Evolutionary conservation across 1,140 invertebrate genomes (phyloP), one percentile per base, ranked within the genome.

Genomic region (Drosophila triauraria): DNA sequence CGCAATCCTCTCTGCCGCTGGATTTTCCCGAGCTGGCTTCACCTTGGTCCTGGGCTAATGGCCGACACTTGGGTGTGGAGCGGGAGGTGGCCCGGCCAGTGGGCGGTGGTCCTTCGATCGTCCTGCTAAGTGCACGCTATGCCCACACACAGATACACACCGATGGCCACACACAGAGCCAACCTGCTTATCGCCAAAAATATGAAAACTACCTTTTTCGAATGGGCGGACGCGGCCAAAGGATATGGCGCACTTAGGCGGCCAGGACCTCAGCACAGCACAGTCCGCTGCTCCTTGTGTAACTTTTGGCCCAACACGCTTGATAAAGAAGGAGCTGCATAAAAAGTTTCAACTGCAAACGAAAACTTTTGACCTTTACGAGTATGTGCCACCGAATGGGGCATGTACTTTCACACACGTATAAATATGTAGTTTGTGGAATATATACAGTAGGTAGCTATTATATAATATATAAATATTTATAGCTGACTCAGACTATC

Each of bases 311-410:
- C 32, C 62, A 87, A 71, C 78, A 86, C 83, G 70, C 78, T 75
- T 86, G 79, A 87, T 82, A 86, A 82, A 83, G 83, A 87, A 79
- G 74, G 54, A 85, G 72, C 75, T 83, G 83, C 80, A 88, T 67
- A 86, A 67, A 87, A 83, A 88, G 67, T 87, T 87, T 88, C 72
- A 78, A 83, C 80, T 88, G 84, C 84, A 84, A 88, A 77, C 80
- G 83, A 87, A 87, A 88, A 88, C 84, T 88, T 88, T 88, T 88
- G 77, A 88, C 84, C 80, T 88, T 88, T 87, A 75, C 86, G 77
- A 72, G 69, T 59, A 58, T 50, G 54, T 50, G 79, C 68, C 59
- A 62, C 47, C 50, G 53, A 74, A 63, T 40, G 57, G 50, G 15
- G 43, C 53, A 59, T 72, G 20, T 65, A 48, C 27, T 59, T 54